Base-by-base conservation (phyloP, 2,113 vertebrate species). In the Cacatua alba region DNA sequence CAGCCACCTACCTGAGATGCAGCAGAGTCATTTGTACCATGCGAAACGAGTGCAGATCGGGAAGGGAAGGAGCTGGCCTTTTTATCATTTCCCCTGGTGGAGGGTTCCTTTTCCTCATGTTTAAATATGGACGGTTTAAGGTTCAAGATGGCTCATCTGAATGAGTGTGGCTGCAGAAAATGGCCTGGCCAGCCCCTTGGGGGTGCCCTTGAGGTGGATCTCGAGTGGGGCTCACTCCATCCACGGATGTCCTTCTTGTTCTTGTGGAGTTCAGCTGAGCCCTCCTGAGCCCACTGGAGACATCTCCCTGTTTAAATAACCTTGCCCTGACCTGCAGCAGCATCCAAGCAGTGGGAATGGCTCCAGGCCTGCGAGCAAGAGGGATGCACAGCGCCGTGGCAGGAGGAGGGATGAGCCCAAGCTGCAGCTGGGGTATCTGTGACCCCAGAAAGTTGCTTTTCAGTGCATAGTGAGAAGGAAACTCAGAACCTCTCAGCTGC, bases 1-100 rank as follows among this genome's bases (percentile, higher is more conserved):
- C 35, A 4, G 0, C 8, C 43, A 37, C 28, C 51, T 1, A 3
- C 63, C 62, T 3, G 21, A 29, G 35, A 3, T 8, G 14, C 31
- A 2, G 2, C 1, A 4, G 19, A 13, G 35, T 9, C 29, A 7
- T 44, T 75, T 35, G 1, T 2, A 7, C 9, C 6, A 1, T 0
- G 5, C 9, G 41, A 25, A 84, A 33, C 2, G 12, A 37, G 31
- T 13, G 37, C 4, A 37, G 24, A 43, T 29, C 24, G 12, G 55
- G 43, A 41, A 75, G 26, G 41, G 59, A 37, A 62, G 74, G 16
- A 82, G 33, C 21, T 46, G 6, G 20, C 19, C 35, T 24, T 57
- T 29, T 18, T 13, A 23, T 35, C 15, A 35, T 7, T 8, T 2
- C 21, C 33, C 13, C 17, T 2, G 1, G 15, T 51, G 20, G 28